Conservation (phyloP, 2,113 vertebrate species). For the Melanerpes aurifrons region DNA sequence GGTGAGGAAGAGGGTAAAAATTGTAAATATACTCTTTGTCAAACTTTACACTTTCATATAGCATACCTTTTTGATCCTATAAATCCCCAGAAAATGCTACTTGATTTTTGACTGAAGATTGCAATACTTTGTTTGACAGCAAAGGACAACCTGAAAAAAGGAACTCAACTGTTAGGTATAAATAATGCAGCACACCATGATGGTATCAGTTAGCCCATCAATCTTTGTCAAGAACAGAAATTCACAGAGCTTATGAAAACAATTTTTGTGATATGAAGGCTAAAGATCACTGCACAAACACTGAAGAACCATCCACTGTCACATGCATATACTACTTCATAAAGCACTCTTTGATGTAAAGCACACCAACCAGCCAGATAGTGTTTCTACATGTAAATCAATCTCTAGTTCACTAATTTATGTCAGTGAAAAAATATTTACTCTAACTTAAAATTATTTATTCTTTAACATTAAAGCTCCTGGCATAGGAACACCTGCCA, state of each 20-base stretch:
- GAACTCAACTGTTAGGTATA: not conserved
- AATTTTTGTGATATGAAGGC: not conserved
- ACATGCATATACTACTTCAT: fast-evolving
- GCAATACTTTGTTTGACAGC: constrained; percentile 12
- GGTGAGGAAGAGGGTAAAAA: not conserved
- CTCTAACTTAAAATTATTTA: not conserved
- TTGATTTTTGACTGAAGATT: not conserved
- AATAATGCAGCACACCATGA: constrained; percentile 47
- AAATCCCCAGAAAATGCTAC: not conserved
- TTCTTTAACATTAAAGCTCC: not conserved
- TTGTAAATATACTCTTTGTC: not conserved
- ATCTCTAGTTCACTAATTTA: not conserved
- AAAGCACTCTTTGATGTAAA: not conserved
- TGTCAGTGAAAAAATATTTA: not conserved
- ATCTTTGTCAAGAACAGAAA: constrained; percentile 41
- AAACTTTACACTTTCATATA: not conserved
- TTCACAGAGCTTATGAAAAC: constrained; percentile 23
- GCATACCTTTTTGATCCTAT: not conserved
- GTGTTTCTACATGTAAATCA: not conserved
- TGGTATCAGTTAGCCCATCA: constrained; percentile 12
- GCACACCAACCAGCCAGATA: not conserved
- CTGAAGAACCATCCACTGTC: not conserved
- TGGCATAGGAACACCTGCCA: not conserved
- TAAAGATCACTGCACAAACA: not conserved
- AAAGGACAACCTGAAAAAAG: constrained; percentile 50